phyloP scores from a whole-genome alignment of 1,140 invertebrate species.

The Dendroctonus valens region DNA sequence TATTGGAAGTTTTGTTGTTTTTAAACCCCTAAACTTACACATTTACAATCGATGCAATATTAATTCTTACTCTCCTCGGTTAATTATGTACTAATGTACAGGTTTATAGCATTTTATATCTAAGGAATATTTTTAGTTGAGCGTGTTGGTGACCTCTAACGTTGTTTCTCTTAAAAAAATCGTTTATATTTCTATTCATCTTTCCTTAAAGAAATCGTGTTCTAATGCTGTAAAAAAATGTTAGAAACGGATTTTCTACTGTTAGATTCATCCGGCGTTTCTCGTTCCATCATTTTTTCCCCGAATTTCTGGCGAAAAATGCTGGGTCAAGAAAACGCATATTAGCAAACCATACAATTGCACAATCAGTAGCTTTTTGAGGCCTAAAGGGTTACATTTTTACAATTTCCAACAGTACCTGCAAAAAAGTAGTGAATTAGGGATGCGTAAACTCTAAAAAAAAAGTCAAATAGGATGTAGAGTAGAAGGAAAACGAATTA shows the following conservation, averaged over 20 bases:
- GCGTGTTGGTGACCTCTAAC: too few species aligned
- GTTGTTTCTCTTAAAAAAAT: slow-evolving; percentile 34
- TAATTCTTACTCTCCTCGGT: too few species aligned
- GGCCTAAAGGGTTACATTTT: slow-evolving; percentile 39
- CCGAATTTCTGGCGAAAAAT: background rate
- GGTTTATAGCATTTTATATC: slow-evolving; percentile 22
- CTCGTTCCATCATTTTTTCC: too few species aligned
- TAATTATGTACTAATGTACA: slow-evolving; percentile 27
- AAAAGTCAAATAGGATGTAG: background rate
- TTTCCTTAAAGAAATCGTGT: slow-evolving; percentile 13
- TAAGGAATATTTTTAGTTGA: too few species aligned
- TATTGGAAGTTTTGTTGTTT: background rate
- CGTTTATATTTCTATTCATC: slow-evolving; percentile 39
- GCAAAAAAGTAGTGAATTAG: slow-evolving; percentile 1
- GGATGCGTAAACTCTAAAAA: background rate
- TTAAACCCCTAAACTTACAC: background rate
- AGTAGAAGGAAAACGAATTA: background rate
- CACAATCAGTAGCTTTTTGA: slow-evolving; percentile 50
- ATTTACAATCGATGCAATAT: too few species aligned
- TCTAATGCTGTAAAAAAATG: slow-evolving; percentile 18
- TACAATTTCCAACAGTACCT: slow-evolving; percentile 26
- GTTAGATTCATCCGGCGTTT: too few species aligned
- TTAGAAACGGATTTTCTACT: slow-evolving; percentile 15
- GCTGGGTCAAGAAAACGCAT: too few species aligned
- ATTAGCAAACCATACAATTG: slow-evolving; percentile 28